phyloP scores from a whole-genome alignment of 2,888 invertebrate genomes.

The Amblyjoppa proteus region DNA sequence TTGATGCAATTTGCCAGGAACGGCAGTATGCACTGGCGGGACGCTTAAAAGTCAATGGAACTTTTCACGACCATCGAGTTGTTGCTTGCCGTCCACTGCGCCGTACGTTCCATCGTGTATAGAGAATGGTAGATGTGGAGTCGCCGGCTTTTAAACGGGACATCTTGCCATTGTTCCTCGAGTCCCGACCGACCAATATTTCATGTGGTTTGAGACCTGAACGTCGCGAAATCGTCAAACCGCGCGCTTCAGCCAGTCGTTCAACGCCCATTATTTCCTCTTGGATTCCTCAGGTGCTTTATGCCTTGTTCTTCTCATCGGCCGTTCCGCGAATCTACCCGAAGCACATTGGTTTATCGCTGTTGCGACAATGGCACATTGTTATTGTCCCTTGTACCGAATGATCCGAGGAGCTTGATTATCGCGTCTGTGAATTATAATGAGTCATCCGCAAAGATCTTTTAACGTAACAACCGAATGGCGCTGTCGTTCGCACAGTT shows the following conservation, averaged over 20 bases:
- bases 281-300: constrained; percentile 35
- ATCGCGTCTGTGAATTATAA: constrained; percentile 8
- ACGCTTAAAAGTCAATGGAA: constrained; percentile 38
- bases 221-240: constrained; percentile 53
- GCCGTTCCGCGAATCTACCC: constrained; percentile 24
- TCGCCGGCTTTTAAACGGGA: not conserved
- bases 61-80: constrained; percentile 39
- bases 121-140: not conserved
- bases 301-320: constrained; percentile 1
- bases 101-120: not conserved
- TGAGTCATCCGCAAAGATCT: too few species aligned
- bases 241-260: constrained; percentile 35
- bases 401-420: constrained; percentile 17
- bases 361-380: not conserved
- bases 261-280: constrained; percentile 26
- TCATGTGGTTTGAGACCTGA: constrained; percentile 38
- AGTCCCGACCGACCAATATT: constrained; percentile 33
- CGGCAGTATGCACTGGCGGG: constrained; percentile 1
- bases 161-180: constrained; percentile 6
- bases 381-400: not conserved
- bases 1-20: constrained; percentile 55
- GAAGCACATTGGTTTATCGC: constrained; percentile 8
- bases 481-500: too few species aligned
- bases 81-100: not conserved
- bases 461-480: too few species aligned